Evolutionary conservation across 2,113 vertebrate genomes (phyloP), one percentile per base, ranked within the genome.

Genomic region (Paratilapia polleni): DNA sequence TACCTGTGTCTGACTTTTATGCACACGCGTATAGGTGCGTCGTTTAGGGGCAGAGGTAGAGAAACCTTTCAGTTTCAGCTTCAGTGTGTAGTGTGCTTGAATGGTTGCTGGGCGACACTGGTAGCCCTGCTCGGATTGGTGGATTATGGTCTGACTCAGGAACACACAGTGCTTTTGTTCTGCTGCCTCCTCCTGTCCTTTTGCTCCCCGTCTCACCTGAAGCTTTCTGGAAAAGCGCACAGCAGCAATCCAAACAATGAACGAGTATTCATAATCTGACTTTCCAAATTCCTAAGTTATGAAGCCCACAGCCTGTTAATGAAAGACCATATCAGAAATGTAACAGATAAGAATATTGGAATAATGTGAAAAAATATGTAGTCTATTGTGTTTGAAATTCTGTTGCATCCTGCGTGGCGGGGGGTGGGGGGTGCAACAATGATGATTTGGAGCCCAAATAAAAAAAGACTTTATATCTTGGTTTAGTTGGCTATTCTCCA

Each of bases 161-260:
- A 86, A 90, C 86, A 90, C 86, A 83, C 86, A 10, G 88, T 19
- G 81, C 88, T 87, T 91, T 95, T 94, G 88, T 94, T 92, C 83
- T 61, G 77, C 77, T 60, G 73, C 77, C 41, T 43, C 41, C 34
- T 84, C 56, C 34, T 77, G 75, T 85, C 79, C 68, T 82, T 14
- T 8, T 3, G 14, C 77, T 74, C 59, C 9, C 28, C 0, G 12
- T 77, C 68, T 88, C 89, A 93, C 91, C 89, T 94, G 88, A 68
- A 61, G 49, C 57, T 77, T 56, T 84, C 70, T 81, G 36, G 77
- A 80, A 81, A 88, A 77, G 56, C 66, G 62, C 77, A 84, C 49
- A 82, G 75, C 78, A 80, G 3, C 47, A 8, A 10, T 63, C 34
- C 76, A 19, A 14, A 61, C 0, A 84, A 34, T 24, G 6, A 62